A percentile compares a stretch with the other conserved stretches of the same genome.
These are phyloP conservation scores for Ectemnius cavifrons DNA, from an alignment of 2,888 invertebrate species.

Conservation along the genomic window DNA sequence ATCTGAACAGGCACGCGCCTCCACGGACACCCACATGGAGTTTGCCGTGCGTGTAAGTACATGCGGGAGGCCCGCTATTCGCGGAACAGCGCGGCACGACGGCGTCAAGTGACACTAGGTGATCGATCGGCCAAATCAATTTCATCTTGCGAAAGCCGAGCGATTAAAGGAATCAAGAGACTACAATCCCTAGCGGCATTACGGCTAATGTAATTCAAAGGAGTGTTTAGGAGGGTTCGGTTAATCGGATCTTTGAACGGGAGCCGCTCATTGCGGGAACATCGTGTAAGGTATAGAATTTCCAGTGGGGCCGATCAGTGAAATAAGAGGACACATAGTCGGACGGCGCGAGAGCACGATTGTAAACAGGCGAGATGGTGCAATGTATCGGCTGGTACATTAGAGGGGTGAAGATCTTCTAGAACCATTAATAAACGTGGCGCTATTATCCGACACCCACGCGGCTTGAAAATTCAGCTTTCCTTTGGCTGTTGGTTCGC, in stretches of 20 bases:
- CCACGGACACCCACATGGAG: background rate
- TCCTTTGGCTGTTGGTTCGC: constrained; percentile 17
- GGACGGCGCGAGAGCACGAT: too few relatives aligned
- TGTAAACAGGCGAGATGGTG: too few relatives aligned
- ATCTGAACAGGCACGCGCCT: constrained; percentile 33
- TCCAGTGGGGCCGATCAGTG: too few relatives aligned
- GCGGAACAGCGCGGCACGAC: background rate
- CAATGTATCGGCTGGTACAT: constrained; percentile 12
- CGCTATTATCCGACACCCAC: constrained; percentile 32
- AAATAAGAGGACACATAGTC: too few relatives aligned
- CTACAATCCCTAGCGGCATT: too few relatives aligned
- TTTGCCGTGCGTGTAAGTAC: background rate
- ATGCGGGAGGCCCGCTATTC: background rate
- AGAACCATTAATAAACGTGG: constrained; percentile 33
- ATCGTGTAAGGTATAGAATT: too few relatives aligned
- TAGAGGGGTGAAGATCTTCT: constrained; percentile 24
- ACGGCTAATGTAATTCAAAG: too few relatives aligned
- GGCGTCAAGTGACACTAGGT: background rate
- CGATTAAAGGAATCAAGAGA: too few relatives aligned
- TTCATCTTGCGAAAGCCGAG: background rate
- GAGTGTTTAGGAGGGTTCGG: too few relatives aligned
- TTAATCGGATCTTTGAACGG: too few relatives aligned
- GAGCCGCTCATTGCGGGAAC: too few relatives aligned
- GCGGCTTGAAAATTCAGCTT: constrained; percentile 20
- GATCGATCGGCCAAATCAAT: constrained; percentile 12